phyloP scores from a whole-genome alignment of 2,113 vertebrate species.

The Vidua chalybeata region DNA sequence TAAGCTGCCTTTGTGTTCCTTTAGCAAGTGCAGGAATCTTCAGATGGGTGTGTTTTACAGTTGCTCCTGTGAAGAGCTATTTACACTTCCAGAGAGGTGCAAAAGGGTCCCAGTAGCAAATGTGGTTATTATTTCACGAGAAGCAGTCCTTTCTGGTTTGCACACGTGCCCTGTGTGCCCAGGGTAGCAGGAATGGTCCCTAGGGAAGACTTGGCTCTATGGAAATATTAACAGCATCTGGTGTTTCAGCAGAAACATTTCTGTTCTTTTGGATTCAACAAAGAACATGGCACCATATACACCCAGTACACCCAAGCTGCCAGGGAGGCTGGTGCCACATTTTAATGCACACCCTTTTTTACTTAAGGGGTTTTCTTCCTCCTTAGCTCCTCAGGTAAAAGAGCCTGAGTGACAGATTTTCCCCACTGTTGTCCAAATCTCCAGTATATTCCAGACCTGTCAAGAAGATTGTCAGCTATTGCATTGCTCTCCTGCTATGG shows the following conservation, averaged over 20 bases:
- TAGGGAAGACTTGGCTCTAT: not conserved
- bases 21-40: not conserved
- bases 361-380: not conserved
- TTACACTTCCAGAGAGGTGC: not conserved
- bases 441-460: not conserved
- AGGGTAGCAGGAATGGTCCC: not conserved
- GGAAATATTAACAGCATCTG: not conserved
- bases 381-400: not conserved
- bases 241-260: not conserved
- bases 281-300: not conserved
- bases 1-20: not conserved
- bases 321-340: not conserved
- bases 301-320: not conserved
- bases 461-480: not conserved
- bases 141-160: not conserved
- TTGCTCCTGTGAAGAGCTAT: not conserved
- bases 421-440: not conserved
- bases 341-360: not conserved
- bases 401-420: not conserved
- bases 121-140: not conserved
- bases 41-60: not conserved
- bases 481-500: not conserved
- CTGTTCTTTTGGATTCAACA: not conserved
- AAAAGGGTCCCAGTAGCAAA: not conserved
- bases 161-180: fast-evolving